A percentile compares a stretch with the other conserved stretches of the same genome.
Conservation (phyloP, 2,113 vertebrate genomes). For the Poicephalus meyeri region DNA sequence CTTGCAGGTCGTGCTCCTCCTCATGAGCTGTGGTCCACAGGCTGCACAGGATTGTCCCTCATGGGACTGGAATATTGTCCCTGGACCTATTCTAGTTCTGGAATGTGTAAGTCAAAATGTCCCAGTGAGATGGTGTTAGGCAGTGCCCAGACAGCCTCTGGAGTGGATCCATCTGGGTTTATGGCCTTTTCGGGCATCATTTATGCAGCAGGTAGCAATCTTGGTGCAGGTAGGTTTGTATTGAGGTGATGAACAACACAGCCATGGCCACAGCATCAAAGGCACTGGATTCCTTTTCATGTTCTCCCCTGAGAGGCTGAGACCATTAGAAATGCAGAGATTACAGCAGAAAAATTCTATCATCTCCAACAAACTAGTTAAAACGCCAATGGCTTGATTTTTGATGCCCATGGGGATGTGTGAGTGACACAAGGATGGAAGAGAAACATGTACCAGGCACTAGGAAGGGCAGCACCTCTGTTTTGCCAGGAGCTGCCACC, state of each 20-base stretch:
- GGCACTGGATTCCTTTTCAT: not conserved
- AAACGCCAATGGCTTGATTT: not conserved
- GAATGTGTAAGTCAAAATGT: not conserved
- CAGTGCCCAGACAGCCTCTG: not conserved
- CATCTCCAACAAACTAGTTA: not conserved
- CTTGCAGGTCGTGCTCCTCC: not conserved
- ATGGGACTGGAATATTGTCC: too few species aligned
- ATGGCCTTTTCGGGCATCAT: not conserved
- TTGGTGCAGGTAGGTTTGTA: not conserved
- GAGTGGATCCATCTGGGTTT: fast-evolving
- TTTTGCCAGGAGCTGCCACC: not conserved
- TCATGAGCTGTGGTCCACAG: not conserved
- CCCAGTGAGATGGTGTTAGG: not conserved
- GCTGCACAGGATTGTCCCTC: not conserved
- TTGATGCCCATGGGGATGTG: too few species aligned
- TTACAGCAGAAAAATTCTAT: not conserved
- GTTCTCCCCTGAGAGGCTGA: not conserved
- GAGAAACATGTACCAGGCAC: not conserved
- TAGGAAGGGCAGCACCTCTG: not conserved
- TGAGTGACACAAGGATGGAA: not conserved
- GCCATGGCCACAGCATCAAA: not conserved
- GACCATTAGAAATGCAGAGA: not conserved
- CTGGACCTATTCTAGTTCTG: not conserved
- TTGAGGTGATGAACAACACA: not conserved
- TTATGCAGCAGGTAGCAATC: not conserved